phyloP scores from a whole-genome alignment of 2,888 invertebrate genomes.

The Gari tellinella region DNA sequence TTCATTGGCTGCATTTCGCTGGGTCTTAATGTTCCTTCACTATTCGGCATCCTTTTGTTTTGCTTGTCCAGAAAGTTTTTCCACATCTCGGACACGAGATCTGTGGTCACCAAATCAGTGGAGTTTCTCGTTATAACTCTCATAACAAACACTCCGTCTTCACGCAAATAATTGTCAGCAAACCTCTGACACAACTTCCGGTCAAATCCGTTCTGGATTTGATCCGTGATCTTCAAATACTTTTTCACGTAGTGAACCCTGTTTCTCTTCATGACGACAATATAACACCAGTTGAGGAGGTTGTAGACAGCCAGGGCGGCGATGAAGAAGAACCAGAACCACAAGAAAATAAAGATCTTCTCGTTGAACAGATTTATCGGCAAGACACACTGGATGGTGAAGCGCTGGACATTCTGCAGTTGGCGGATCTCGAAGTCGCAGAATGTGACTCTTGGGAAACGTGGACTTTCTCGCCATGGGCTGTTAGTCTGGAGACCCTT shows the following conservation, averaged over 20 bases:
- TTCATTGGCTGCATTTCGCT: constrained; percentile 52
- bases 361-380: constrained; percentile 80
- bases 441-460: constrained; percentile 76
- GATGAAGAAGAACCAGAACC: constrained; percentile 79
- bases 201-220: constrained; percentile 71
- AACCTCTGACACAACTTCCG: constrained; percentile 72
- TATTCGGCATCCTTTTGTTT: constrained; percentile 51
- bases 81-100: constrained; percentile 74
- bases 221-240: constrained; percentile 73
- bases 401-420: constrained; percentile 75
- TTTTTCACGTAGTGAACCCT: constrained; percentile 72
- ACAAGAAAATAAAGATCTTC: constrained; percentile 79
- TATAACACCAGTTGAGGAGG: constrained; percentile 71
- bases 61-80: constrained; percentile 71
- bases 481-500: constrained; percentile 58
- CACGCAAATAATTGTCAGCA: constrained; percentile 74
- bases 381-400: constrained; percentile 77
- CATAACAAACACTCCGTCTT: constrained; percentile 78
- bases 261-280: constrained; percentile 68
- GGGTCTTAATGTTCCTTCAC: constrained; percentile 46
- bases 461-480: constrained; percentile 69
- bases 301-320: constrained; percentile 67
- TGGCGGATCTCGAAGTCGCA: constrained; percentile 80
- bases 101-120: constrained; percentile 75
- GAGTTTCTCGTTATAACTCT: constrained; percentile 74